Base-by-base conservation (phyloP, 2,888 invertebrate genomes). In the Masnerella sp. region DNA sequence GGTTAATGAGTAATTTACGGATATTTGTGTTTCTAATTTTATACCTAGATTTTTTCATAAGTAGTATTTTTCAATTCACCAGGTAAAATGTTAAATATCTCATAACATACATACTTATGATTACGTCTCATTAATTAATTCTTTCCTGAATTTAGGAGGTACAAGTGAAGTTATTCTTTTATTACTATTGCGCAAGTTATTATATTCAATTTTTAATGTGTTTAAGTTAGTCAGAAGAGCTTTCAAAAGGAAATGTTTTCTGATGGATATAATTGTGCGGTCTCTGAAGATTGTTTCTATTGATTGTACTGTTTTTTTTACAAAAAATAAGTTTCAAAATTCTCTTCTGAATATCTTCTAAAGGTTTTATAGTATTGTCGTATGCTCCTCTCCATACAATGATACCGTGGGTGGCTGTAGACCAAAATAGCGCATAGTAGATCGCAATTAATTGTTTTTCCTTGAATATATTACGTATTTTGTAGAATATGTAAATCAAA, bases 301-400 rank as follows among this genome's bases (percentile, higher is more conserved):
- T 5, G 32, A n/a, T 8, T 32, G n/a, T 8, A 32, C 7, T 9
- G 2, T n/a, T 2, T n/a, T 32, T n/a, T 32, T n/a, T 32, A 8
- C n/a, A n/a, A 8, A 32, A 8, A 32, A 8, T 2, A 32, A 9
- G 2, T 32, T 32, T 9, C n/a, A 32, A n/a, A n/a, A 32, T 32
- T 32, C n/a, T 32, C 32, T 32, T 32, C n/a, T 32, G 32, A n/a
- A 32, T n/a, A 32, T 32, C 32, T 32, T 8, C 7, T n/a, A 32
- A 2, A 5, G n/a, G 5, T 32, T 32, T 32, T 5, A 32, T 32
- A 5, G 5, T 32, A 9, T 5, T 32, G 2, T 32, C 32, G n/a
- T 32, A 32, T n/a, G 32, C 32, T 2, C 32, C 32, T 8, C 32
- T n/a, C 32, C 32, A 32, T 2, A n/a, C n/a, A 2, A 32, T 8